Evolutionary conservation across 2,888 invertebrate genomes (phyloP).

Genomic region (Cerastis leucographa): DNA sequence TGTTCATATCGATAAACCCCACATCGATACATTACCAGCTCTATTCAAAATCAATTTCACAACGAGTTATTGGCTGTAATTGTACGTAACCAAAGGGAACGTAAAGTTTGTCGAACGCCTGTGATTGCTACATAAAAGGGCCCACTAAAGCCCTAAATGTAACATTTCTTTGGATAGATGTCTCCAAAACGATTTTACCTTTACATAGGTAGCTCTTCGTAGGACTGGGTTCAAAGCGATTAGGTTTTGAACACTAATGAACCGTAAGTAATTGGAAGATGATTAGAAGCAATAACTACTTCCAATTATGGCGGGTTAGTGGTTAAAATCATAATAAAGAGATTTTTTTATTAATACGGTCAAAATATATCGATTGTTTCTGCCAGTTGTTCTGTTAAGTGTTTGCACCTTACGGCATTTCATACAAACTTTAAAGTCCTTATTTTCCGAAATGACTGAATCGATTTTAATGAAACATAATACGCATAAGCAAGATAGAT

Average conservation of each 20-base stretch:
- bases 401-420: too few relatives aligned
- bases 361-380: too few relatives aligned
- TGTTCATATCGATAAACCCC: not conserved
- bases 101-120: conserved; percentile 80
- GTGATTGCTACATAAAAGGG: conserved; percentile 83
- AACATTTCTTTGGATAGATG: conserved; percentile 73
- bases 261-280: not conserved
- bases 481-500: too few relatives aligned
- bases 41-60: conserved; percentile 79
- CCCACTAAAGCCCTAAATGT: conserved; percentile 71
- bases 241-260: conserved; percentile 35
- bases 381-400: too few relatives aligned
- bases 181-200: conserved; percentile 69
- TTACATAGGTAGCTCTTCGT: conserved; percentile 62
- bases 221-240: conserved; percentile 10
- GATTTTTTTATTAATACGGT: not conserved
- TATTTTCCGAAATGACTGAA: too few relatives aligned
- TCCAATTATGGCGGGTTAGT: not conserved
- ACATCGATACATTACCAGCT: conserved; percentile 41
- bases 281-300: not conserved
- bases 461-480: too few relatives aligned
- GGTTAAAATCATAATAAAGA: not conserved
- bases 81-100: conserved; percentile 81
- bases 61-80: conserved; percentile 82
- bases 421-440: too few relatives aligned